These are phyloP conservation scores for Botia almorhae DNA, from an alignment of 2,797 vertebrate genomes.

Conservation along the genomic window DNA sequence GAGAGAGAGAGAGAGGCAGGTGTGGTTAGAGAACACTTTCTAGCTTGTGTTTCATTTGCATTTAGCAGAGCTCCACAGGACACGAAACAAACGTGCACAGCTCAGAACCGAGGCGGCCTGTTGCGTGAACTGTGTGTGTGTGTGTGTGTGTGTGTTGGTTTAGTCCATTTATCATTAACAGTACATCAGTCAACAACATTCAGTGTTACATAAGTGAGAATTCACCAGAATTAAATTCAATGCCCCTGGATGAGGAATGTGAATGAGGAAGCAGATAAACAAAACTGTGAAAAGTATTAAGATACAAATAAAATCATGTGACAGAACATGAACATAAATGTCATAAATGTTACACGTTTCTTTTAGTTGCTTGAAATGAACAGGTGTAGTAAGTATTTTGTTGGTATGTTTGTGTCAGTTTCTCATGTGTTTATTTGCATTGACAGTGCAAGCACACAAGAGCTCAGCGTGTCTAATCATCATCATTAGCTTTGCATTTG, in stretches of 20 bases:
- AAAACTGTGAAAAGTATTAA: background rate
- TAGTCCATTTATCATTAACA: slow-evolving; percentile 45
- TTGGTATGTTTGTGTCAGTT: too few species aligned
- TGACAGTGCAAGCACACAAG: background rate
- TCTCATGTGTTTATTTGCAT: background rate
- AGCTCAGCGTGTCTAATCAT: background rate
- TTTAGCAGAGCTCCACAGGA: slow-evolving; percentile 16
- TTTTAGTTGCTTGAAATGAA: too few species aligned
- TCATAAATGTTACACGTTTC: too few species aligned
- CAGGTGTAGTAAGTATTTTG: too few species aligned
- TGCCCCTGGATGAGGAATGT: slow-evolving; percentile 43
- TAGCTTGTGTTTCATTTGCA: slow-evolving; percentile 43
- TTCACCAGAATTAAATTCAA: slow-evolving; percentile 46
- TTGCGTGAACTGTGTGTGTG: background rate
- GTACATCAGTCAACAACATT: slow-evolving; percentile 30
- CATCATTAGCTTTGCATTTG: background rate
- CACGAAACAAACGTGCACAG: slow-evolving; percentile 9
- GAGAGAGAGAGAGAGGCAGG: slow-evolving; percentile 13
- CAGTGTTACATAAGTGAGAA: slow-evolving; percentile 30
- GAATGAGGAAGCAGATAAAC: slow-evolving; percentile 5
- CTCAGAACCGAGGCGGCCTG: background rate
- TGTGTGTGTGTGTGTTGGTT: slow-evolving; percentile 13
- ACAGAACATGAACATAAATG: too few species aligned
- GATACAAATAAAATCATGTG: slow-evolving; percentile 1
- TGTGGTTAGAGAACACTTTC: slow-evolving; percentile 38